These are phyloP conservation scores for Leptinotarsa rubiginosa DNA, from an alignment of 2,888 invertebrate species.

Conservation along the genomic window DNA sequence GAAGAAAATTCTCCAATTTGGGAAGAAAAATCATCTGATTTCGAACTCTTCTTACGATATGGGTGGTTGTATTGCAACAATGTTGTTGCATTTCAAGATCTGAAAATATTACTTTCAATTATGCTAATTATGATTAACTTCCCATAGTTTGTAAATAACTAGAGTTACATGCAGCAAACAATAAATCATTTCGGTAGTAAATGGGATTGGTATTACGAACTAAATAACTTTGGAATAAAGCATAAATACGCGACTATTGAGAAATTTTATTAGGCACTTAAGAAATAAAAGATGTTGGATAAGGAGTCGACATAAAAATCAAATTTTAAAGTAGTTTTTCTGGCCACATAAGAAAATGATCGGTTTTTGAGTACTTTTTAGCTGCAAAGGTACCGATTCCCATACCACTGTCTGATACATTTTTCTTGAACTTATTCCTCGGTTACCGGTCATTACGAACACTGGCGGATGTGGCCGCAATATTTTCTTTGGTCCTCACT, in stretches of 20 bases:
- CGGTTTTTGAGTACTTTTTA: background rate
- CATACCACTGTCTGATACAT: too few relatives aligned
- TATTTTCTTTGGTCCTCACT: too few relatives aligned
- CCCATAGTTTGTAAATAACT: background rate
- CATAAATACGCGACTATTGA: background rate
- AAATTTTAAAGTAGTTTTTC: background rate
- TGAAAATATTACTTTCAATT: background rate
- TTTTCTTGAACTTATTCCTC: too few relatives aligned
- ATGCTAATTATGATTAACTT: background rate
- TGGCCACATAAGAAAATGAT: background rate
- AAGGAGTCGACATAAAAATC: background rate
- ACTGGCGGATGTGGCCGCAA: too few relatives aligned
- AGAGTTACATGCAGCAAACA: background rate
- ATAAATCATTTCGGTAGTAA: slow-evolving; percentile 4
- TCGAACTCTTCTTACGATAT: background rate
- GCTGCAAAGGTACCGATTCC: background rate
- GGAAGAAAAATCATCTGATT: too few relatives aligned
- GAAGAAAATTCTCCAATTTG: too few relatives aligned
- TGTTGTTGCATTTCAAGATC: background rate
- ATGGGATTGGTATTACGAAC: background rate
- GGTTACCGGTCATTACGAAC: too few relatives aligned
- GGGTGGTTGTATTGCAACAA: background rate
- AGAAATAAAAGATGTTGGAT: background rate
- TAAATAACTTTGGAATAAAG: background rate
- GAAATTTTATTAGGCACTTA: background rate